Base-by-base conservation (phyloP, 2,797 vertebrate species). In the Acrocephalus scirpaceus region DNA sequence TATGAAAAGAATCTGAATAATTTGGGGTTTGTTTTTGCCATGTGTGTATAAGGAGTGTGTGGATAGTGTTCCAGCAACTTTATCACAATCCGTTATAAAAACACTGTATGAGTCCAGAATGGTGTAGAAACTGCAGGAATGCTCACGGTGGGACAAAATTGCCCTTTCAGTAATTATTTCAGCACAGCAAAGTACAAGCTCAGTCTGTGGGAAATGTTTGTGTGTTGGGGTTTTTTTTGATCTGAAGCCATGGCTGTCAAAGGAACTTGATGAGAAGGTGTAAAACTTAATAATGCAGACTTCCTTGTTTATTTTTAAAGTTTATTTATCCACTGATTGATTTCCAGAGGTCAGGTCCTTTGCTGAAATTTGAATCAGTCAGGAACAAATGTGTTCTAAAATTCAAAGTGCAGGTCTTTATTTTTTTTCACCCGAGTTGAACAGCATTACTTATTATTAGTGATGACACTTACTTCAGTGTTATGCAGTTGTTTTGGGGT, bases 201-300 rank as follows among this genome's bases (percentile, higher is more conserved):
- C 71, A 40, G 8, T 51, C 74, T 93, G 64, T 79, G 57, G 67
- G 81, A 93, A 93, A 57, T 57, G 30, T 25, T 74, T 26, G 15
- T 75, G 14, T 72, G n/a, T 29, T 82, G 30, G n/a, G 9, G 2
- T 1, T 22, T 48, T 34, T 47, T 92, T 73, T 87, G 56, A 36
- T 81, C 67, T 50, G 38, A 87, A 91, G 92, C 74, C 75, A 82
- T 65, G 88, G 79, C 90, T 94, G 94, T 82, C 44, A 79, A 92
- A 93, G 87, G 48, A 71, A 80, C 91, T 94, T 58, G 65, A 34
- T 84, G 78, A 79, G 74, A 77, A 93, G 38, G 34, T 87, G 38
- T 88, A 79, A 86, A 81, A 54, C 51, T 42, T 84, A 90, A 48
- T 91, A 85, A 77, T 36, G 17, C 48, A 69, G 79, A 51, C 22